Evolutionary conservation across 2,113 vertebrate species (phyloP), one percentile per base, ranked within the genome.

Genomic region (Spea bombifrons): DNA sequence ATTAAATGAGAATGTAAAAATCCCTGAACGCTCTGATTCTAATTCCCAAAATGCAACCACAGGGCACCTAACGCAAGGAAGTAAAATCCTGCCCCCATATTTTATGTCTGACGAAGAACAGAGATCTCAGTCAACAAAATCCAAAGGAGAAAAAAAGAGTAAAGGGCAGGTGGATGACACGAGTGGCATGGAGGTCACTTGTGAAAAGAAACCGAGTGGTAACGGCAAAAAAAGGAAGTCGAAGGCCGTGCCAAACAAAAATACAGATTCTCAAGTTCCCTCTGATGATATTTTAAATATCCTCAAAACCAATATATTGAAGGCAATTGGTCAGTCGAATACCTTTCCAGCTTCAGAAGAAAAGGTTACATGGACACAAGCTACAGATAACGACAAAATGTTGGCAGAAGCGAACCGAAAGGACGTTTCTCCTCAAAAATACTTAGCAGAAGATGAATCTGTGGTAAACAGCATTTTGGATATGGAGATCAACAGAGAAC

Each of bases 261-360:
- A 57, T 0, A 80, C 83, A 71, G 81, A 81, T 44, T 65, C 82
- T 76, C 81, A 85, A 78, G 13, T 78, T 74, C 85, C 90, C 83
- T 82, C 90, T 9, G 55, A 87, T 47, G 87, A 86, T 81, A 82
- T 86, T 81, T 83, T 89, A 48, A 87, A 85, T 63, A 84, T 86
- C 84, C 85, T 92, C 81, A 92, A 93, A 88, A 91, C 89, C 66
- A 88, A 86, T 72, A 89, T 92, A 55, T 85, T 94, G 2, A 45
- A 86, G 63, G 67, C 85, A 4, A 45, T 79, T 0, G 83, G 83
- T 47, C 65, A 83, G 3, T 64, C 46, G 0, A 67, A 69, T 2
- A 5, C 7, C 3, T 64, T 45, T 78, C n/a, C 48, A 46, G 76
- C 83, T 0, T 3, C 45, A 3, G 78, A 82, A 63, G 78, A 77